These are phyloP conservation scores for Contarinia nasturtii DNA, from an alignment of 1,140 invertebrate genomes.

Conservation along the genomic window DNA sequence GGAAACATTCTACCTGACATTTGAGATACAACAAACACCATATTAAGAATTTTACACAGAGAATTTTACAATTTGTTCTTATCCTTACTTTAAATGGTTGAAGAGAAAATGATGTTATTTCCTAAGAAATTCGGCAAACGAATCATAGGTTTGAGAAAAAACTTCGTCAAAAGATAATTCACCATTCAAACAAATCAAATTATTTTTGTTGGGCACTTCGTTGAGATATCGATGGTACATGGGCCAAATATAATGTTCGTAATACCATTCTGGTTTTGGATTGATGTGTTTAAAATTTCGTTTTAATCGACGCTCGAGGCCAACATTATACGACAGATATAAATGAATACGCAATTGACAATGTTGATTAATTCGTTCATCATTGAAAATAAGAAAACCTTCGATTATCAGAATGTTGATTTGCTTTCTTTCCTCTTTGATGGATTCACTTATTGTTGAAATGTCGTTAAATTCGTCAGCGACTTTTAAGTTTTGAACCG, in stretches of 20 bases:
- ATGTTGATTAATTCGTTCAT: slow-evolving; percentile 36
- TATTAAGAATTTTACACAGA: too few species aligned
- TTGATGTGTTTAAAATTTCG: slow-evolving; percentile 55
- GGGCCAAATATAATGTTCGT: slow-evolving; percentile 59
- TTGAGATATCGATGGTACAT: slow-evolving; percentile 30
- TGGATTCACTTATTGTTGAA: slow-evolving; percentile 6
- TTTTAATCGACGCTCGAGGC: slow-evolving; percentile 31
- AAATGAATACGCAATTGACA: slow-evolving; percentile 57
- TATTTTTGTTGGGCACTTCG: slow-evolving; percentile 18
- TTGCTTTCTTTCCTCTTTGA: slow-evolving; percentile 1
- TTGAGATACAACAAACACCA: too few species aligned
- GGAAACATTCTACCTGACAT: too few species aligned
- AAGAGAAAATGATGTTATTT: too few species aligned
- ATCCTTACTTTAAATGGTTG: too few species aligned
- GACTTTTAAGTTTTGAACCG: slow-evolving; percentile 13
- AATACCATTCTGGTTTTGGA: slow-evolving; percentile 61
- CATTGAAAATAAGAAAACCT: slow-evolving; percentile 56
- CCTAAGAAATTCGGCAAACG: too few species aligned
- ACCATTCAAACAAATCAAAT: slow-evolving; percentile 20
- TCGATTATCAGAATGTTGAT: slow-evolving; percentile 47
- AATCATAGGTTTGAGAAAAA: not conserved
- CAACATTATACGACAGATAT: slow-evolving; percentile 42
- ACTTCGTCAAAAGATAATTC: slow-evolving; percentile 4
- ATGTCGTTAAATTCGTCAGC: not conserved
- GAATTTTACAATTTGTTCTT: too few species aligned